Percentiles rank a stretch among this genome's conserved stretches.
Evolutionary conservation across 1,140 invertebrate genomes (phyloP).

Genomic region (Panonychus citri): DNA sequence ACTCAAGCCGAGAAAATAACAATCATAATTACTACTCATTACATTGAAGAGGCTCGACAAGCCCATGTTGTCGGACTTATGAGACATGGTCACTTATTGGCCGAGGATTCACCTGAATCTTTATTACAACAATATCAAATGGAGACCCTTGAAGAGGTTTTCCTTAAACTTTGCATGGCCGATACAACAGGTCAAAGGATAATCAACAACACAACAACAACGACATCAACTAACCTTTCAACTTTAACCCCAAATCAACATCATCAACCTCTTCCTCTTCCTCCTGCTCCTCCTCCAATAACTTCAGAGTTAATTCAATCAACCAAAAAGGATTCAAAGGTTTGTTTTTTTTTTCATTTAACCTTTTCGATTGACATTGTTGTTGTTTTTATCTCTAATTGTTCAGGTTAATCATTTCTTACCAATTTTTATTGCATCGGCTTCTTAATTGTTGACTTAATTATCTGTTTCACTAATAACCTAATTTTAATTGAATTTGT

Average conservation of each 20-base stretch:
- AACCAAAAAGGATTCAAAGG: not conserved
- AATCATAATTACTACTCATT: constrained; percentile 80
- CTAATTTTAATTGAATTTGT: too few relatives aligned
- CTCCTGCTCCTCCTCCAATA: not conserved
- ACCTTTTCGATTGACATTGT: too few relatives aligned
- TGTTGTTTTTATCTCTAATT: too few relatives aligned
- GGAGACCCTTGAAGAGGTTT: constrained; percentile 69
- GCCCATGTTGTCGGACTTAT: constrained; percentile 75
- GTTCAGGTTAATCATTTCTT: too few relatives aligned
- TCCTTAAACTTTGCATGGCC: constrained; percentile 62
- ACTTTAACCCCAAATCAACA: too few relatives aligned
- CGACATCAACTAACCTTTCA: not conserved
- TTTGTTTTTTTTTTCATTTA: too few relatives aligned
- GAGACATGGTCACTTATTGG: constrained; percentile 65
- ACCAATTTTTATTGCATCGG: too few relatives aligned
- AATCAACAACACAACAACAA: too few relatives aligned
- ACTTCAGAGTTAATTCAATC: not conserved
- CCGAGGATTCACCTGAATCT: constrained; percentile 67
- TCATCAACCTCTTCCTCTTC: not conserved
- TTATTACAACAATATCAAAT: constrained; percentile 57
- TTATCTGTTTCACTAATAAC: too few relatives aligned
- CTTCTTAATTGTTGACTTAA: too few relatives aligned
- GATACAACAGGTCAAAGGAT: constrained; percentile 14
- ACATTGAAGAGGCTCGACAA: constrained; percentile 73
- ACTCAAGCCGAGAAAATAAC: constrained; percentile 56